Base-by-base conservation (phyloP, 2,113 vertebrate genomes). In the Trichechus manatus region DNA sequence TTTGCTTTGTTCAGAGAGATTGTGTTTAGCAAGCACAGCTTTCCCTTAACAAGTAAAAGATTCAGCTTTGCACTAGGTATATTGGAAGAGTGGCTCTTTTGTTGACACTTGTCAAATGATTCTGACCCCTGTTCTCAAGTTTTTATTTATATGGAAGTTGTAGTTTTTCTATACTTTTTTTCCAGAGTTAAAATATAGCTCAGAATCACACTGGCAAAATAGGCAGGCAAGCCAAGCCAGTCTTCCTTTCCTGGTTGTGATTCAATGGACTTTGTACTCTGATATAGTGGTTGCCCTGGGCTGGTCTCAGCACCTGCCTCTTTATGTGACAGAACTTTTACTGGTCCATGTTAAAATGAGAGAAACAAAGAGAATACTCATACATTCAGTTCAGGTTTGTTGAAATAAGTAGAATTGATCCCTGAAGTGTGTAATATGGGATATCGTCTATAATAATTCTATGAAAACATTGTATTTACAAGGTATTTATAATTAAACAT, bases 331-430 rank as follows among this genome's bases (percentile, higher is more conserved):
- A 59, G 87, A 84, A 1, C 22, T 95, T 93, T 87, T 78, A 68
- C 74, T 91, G 68, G 36, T 66, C 70, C 36, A 59, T 44, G 63
- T 42, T 78, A 22, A 74, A 89, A 47, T 29, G 80, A 42, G 33
- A 33, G 53, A 84, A 72, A 85, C 15, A 88, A 72, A 56, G 68
- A 39, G 33, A 82, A 70, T 84, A 66, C 77, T 94, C 59, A 92
- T 92, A 72, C 82, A 66, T 87, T 87, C 25, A 64, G 63, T 56
- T 80, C 5, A 61, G 22, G 61, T 89, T 91, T 72, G 50, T 66
- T 91, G 53, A 90, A 91, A 66, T 92, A 93, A 91, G 88, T 84
- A 91, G 88, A 92, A 94, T 77, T 75, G 31, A 72, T 42, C 9
- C 47, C 66, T 68, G 9, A 59, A 66, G n/a, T 70, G 2, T 72